Conservation (phyloP, 2,888 invertebrate species). For the Phrixothrix hirtus region DNA sequence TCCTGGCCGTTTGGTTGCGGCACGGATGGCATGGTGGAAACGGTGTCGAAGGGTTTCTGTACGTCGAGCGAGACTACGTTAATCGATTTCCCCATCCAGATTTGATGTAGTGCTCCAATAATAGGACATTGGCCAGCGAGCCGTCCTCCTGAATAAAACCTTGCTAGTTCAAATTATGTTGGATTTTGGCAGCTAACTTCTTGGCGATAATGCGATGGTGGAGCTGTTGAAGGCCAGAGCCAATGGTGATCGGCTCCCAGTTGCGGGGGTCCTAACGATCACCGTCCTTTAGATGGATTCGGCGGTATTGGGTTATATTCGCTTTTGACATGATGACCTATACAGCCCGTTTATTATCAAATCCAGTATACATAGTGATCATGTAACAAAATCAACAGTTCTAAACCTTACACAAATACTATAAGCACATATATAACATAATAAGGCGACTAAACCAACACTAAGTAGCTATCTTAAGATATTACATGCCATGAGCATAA, state of each 20-base stretch:
- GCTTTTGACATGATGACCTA: too few species aligned
- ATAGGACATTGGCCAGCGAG: slow-evolving; percentile 17
- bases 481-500: too few species aligned
- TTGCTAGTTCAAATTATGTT: background rate
- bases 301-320: too few species aligned
- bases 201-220: background rate
- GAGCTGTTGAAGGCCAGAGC: background rate
- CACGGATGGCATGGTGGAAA: background rate
- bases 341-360: too few species aligned
- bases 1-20: background rate
- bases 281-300: background rate
- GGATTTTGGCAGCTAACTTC: background rate
- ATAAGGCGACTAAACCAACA: too few species aligned
- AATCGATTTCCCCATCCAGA: background rate
- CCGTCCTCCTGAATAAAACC: background rate
- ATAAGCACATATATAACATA: too few species aligned
- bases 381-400: too few species aligned
- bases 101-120: background rate
- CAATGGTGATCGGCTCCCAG: background rate
- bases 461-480: too few species aligned
- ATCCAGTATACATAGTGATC: too few species aligned
- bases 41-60: slow-evolving; percentile 4
- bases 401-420: too few species aligned
- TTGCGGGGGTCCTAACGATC: background rate
- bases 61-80: slow-evolving; percentile 1